Conservation (phyloP, 2,888 invertebrate species). For the Brachyptera putata region DNA sequence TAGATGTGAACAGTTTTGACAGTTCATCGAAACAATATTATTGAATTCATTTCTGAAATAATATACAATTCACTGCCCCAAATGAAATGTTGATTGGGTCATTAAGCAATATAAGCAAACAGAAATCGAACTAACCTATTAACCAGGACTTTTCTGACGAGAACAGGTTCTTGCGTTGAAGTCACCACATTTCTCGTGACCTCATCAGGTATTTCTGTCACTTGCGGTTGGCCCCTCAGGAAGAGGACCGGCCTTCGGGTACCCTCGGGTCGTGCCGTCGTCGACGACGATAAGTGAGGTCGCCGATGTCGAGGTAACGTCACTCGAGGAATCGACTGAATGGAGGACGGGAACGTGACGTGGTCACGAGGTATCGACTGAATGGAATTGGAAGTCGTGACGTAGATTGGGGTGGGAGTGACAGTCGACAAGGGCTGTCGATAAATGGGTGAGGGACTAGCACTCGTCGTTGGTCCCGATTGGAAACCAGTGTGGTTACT, state of each 20-base stretch:
- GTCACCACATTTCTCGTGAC: conserved; percentile 19
- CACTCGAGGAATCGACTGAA: conserved; percentile 26
- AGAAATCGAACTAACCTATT: conserved; percentile 20
- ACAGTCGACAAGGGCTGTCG: conserved; percentile 14
- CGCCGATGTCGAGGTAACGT: conserved; percentile 20
- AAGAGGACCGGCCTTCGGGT: conserved; percentile 23
- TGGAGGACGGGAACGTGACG: conserved; percentile 1
- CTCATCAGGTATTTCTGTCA: conserved; percentile 11
- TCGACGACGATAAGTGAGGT: conserved; percentile 27
- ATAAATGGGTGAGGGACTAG: not conserved
- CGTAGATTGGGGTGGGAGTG: conserved; percentile 27
- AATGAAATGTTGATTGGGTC: too few species aligned
- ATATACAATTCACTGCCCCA: too few species aligned
- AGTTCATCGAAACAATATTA: too few species aligned
- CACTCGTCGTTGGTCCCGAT: conserved; percentile 13
- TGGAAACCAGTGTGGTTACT: conserved; percentile 47
- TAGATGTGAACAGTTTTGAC: too few species aligned
- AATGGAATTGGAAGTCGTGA: conserved; percentile 22
- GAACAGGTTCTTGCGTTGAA: conserved; percentile 30
- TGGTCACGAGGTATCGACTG: conserved; percentile 22
- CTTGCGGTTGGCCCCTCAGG: conserved; percentile 6
- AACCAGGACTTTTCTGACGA: conserved; percentile 37
- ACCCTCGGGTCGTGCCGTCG: conserved; percentile 28
- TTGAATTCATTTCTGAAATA: too few species aligned
- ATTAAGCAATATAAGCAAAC: too few species aligned